Percentiles rank a stretch among this genome's conserved stretches.
These are phyloP conservation scores for Brachypodius melanocephalos DNA, from an alignment of 2,113 vertebrate genomes.

Conservation along the genomic window DNA sequence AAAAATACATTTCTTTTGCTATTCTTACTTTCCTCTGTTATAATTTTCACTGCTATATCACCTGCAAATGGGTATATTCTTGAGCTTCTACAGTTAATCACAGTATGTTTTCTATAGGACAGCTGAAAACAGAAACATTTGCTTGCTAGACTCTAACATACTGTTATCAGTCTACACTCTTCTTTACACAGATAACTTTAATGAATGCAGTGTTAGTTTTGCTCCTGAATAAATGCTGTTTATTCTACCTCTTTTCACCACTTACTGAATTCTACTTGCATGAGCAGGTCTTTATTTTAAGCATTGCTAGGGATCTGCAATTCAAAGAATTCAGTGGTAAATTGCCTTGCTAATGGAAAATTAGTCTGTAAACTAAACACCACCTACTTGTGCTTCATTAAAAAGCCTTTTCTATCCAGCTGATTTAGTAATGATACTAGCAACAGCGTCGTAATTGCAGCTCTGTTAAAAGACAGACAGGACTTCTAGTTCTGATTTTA, in stretches of 20 bases:
- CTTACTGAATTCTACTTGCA: neutral
- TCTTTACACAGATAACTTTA: neutral
- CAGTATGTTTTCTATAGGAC: neutral
- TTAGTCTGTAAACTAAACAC: neutral
- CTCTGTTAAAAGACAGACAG: neutral
- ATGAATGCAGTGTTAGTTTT: neutral
- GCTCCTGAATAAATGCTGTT: neutral
- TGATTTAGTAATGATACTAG: neutral
- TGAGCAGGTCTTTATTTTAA: neutral
- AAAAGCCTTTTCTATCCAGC: conserved; percentile 7
- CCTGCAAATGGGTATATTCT: neutral
- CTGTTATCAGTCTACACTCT: neutral
- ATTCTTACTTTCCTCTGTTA: neutral
- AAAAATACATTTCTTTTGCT: neutral
- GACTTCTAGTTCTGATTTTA: neutral
- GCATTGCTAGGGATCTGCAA: neutral
- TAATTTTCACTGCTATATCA: neutral
- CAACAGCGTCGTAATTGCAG: neutral
- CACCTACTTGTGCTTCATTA: conserved; percentile 5
- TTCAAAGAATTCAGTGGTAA: neutral
- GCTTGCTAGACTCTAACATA: neutral
- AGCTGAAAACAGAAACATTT: neutral
- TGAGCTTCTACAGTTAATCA: neutral
- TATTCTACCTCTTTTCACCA: neutral
- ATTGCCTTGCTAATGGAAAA: conserved; percentile 19